Evolutionary conservation across 2,888 invertebrate genomes (phyloP), one percentile per base, ranked within the genome.

Genomic region (Macaria liturata): DNA sequence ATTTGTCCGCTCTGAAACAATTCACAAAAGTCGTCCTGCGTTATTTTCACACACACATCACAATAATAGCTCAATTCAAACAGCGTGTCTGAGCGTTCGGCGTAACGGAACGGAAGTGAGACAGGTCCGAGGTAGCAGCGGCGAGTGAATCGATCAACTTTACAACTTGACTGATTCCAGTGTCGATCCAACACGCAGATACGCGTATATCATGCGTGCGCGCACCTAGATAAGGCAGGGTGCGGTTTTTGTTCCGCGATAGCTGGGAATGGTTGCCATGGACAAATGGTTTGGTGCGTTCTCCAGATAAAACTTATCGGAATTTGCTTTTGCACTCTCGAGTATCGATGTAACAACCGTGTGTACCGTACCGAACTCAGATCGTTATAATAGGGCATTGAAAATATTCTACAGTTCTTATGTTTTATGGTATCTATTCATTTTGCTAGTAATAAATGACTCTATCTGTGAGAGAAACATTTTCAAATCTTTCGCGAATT

Each of bases 41-140:
- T n/a, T 49, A 30, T 57, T 57, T 58, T 57, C 57, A 63, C 56
- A 59, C 57, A 61, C 54, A 68, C 61, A 60, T 69, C 65, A 66
- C 66, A 65, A 68, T 72, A 63, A 68, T 69, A 63, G 66, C 57
- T 68, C 71, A 72, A 72, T 76, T 76, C 72, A 74, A 72, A 71
- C 72, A 61, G 65, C 31, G 4, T 43, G 51, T 51, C 34, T 20
- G 58, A 71, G 71, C 71, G 63, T 62, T 78, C 69, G 57, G 64
- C 71, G 72, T 76, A 76, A 75, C 76, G 68, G 75, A 75, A 68
- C 76, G 79, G 76, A 81, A 81, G 69, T 67, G 64, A 67, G 73
- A 76, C 80, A 70, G 72, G 79, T 76, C 70, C 69, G 67, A 59
- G 57, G 56, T 62, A 4, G 9, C 58, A 54, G 60, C 59, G 57